Percentiles rank a stretch among this genome's conserved stretches.
phyloP scores from a whole-genome alignment of 1,140 invertebrate genomes.

The Apis cerana region DNA sequence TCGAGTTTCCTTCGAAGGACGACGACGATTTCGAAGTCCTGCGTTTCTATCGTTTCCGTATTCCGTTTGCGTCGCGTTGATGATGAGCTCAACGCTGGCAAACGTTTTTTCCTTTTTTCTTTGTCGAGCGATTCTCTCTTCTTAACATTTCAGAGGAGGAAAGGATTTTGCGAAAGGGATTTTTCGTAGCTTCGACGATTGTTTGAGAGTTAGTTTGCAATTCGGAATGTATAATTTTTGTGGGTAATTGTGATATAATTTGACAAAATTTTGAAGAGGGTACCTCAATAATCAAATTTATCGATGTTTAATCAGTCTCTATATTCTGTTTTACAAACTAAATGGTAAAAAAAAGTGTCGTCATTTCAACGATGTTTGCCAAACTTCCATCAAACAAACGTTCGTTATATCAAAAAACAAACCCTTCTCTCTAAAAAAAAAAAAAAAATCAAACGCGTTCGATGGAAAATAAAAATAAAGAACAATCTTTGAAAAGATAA shows the following conservation, averaged over 20 bases:
- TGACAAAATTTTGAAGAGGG: no score
- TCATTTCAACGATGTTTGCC: neutral
- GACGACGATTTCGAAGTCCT: neutral
- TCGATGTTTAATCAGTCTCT: neutral
- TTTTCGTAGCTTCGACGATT: neutral
- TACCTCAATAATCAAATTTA: neutral
- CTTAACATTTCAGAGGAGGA: no score
- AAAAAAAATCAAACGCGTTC: no score
- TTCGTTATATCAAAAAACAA: neutral
- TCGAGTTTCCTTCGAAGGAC: neutral
- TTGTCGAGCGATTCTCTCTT: neutral
- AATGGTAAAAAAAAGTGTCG: neutral
- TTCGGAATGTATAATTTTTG: no score
- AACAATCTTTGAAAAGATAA: no score
- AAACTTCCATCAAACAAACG: neutral
- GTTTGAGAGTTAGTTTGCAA: no score
- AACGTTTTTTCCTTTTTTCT: neutral
- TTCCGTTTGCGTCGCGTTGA: slow-evolving; percentile 13
- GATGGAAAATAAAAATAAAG: no score
- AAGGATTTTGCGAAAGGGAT: neutral
- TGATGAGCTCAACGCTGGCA: neutral
- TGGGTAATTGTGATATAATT: no score
- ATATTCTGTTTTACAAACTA: neutral
- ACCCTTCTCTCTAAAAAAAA: no score
- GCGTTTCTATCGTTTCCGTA: neutral